A percentile compares a stretch with the other conserved stretches of the same genome.
Evolutionary conservation across 30 jellyfish, hydroid and myxozoan genomes (phyloP).

Genomic region (Catostylus mosaicus): DNA sequence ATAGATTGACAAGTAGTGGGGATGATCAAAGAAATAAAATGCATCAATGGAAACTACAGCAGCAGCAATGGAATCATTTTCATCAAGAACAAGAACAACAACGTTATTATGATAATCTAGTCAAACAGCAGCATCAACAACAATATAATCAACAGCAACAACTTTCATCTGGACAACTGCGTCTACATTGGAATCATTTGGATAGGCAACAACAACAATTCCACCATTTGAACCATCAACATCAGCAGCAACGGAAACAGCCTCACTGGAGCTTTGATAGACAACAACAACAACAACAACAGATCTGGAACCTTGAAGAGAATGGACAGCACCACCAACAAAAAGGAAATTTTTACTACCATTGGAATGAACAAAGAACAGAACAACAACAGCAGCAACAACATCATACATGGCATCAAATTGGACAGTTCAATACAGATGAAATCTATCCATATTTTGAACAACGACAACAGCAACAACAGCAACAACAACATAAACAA

Average conservation of each 20-base stretch:
- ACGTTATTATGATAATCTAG: too few relatives aligned
- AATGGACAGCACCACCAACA: background rate
- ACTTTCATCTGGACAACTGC: background rate
- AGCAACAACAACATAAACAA: background rate
- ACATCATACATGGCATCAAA: background rate
- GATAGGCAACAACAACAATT: background rate
- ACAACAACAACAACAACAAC: constrained; percentile 16
- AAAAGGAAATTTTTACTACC: background rate
- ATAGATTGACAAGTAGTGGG: background rate
- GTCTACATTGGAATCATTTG: background rate
- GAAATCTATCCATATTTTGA: background rate
- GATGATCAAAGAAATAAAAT: background rate
- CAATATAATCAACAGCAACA: background rate
- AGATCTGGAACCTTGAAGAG: background rate
- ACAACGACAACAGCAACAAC: background rate
- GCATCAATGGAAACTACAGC: background rate
- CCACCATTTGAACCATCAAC: too few relatives aligned
- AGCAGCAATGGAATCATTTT: too few relatives aligned
- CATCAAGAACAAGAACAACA: background rate
- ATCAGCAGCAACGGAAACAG: background rate
- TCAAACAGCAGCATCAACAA: background rate
- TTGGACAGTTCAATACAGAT: background rate
- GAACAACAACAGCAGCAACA: background rate
- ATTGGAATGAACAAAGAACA: background rate
- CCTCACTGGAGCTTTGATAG: background rate